Evolutionary conservation across 2,888 invertebrate species (phyloP), one percentile per base, ranked within the genome.

Genomic region (Leucania comma): DNA sequence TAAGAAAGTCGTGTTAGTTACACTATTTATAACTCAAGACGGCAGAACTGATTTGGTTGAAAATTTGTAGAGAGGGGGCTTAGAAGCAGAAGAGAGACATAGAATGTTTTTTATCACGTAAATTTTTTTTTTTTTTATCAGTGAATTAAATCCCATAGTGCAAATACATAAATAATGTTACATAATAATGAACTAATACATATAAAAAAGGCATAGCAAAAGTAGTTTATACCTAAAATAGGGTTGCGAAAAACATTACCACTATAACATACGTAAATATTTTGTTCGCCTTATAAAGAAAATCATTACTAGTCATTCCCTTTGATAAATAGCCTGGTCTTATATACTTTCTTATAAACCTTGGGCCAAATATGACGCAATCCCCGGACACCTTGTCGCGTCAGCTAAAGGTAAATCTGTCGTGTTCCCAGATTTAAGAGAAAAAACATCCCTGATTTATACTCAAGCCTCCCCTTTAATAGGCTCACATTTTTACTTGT

Each of bases 401-500:
- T 51, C 61, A 61, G 9, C 46, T 4, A 24, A 60, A 72, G 63
- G 56, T 63, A 66, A 63, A 61, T 67, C 46, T 29, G 63, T 69
- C 57, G 35, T 56, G 22, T 67, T 22, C 46, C 22, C 29, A 67
- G 83, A 76, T 71, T 73, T 69, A 76, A 57, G 53, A 58, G 32
- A 17, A 59, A 20, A 60, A 70, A 79, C 60, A 68, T 59, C 26
- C 24, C 20, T 68, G 51, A 82, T 72, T 72, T 65, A 72, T 59
- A 35, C n/a, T 38, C 56, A 10, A 54, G 59, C 29, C 59, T 51
- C 24, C 59, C 22, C 1, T 20, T 3, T 56, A 75, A 73, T 67
- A 81, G 51, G 66, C 38, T 61, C 63, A 6, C 65, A 82, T 71
- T 80, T 81, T 72, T 70, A 60, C 60, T 58, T 57, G 64, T 35